Conservation (phyloP, 1,140 invertebrate genomes). For the Scaptomyza pallida region DNA sequence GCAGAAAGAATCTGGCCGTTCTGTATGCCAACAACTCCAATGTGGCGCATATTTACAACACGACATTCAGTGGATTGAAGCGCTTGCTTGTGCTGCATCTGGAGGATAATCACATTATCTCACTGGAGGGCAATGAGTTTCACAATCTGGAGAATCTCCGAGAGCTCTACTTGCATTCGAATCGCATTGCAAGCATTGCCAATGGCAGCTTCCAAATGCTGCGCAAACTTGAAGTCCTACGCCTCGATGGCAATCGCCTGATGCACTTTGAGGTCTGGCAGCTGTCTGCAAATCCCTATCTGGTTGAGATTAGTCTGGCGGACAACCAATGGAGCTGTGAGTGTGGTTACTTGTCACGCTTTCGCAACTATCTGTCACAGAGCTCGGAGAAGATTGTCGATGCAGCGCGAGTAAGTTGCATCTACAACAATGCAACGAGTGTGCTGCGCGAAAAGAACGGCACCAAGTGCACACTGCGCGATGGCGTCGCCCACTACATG, state of each 20-base stretch:
- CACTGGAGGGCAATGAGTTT: constrained; percentile 93
- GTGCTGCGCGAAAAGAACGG: constrained; percentile 88
- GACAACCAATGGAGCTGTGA: constrained; percentile 96
- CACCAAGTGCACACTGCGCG: constrained; percentile 88
- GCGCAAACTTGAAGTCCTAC: constrained; percentile 91
- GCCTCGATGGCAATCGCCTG: constrained; percentile 93
- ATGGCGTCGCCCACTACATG: constrained; percentile 88
- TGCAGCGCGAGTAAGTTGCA: constrained; percentile 88
- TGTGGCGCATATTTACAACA: constrained; percentile 92
- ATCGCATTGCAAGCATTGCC: constrained; percentile 92
- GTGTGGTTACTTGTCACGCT: constrained; percentile 91
- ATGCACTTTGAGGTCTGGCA: constrained; percentile 91
- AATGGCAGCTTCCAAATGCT: constrained; percentile 93
- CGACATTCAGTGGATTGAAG: constrained; percentile 94
- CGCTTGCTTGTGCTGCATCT: constrained; percentile 91
- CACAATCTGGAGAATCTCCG: constrained; percentile 91
- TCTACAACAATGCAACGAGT: constrained; percentile 88
- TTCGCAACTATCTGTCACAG: constrained; percentile 90
- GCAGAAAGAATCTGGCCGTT: constrained; percentile 93
- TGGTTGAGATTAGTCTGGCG: constrained; percentile 91
- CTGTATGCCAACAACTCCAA: constrained; percentile 95
- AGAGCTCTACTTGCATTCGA: constrained; percentile 94
- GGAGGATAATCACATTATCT: constrained; percentile 92
- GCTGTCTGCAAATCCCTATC: constrained; percentile 89
- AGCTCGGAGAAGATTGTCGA: constrained; percentile 91